A percentile compares a stretch with the other conserved stretches of the same genome.
Evolutionary conservation across 2,888 invertebrate species (phyloP).

Genomic region (Platypus cylindrus): DNA sequence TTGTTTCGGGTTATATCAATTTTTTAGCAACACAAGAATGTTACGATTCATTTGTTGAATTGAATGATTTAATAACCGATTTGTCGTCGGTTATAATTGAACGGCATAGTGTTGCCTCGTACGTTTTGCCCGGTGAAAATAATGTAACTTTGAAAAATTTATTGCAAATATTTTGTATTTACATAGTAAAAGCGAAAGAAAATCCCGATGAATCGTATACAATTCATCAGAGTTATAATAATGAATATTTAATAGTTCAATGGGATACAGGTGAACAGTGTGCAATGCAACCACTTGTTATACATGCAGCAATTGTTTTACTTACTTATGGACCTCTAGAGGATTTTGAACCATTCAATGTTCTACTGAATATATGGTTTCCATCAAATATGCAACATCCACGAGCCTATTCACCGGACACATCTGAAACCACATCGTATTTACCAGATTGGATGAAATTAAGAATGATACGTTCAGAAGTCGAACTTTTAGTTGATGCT

Average conservation of each 20-base stretch:
- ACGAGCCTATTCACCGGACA: conserved; percentile 63
- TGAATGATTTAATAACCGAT: conserved; percentile 61
- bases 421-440: conserved; percentile 68
- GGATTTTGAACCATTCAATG: conserved; percentile 27
- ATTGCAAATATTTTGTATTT: conserved; percentile 59
- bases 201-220: conserved; percentile 47
- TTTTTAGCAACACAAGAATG: conserved; percentile 68
- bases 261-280: conserved; percentile 66
- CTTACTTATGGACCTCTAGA: conserved; percentile 55
- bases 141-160: conserved; percentile 56
- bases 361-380: conserved; percentile 72
- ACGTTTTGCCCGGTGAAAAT: conserved; percentile 41
- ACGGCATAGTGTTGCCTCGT: conserved; percentile 71
- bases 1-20: conserved; percentile 72
- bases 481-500: conserved; percentile 69
- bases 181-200: conserved; percentile 57
- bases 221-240: conserved; percentile 38
- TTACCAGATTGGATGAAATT: conserved; percentile 90
- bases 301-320: conserved; percentile 74
- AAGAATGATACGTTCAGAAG: conserved; percentile 71
- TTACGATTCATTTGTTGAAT: conserved; percentile 51
- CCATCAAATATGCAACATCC: conserved; percentile 60
- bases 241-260: conserved; percentile 63
- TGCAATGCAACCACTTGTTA: conserved; percentile 64
- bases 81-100: conserved; percentile 86